A percentile compares a stretch with the other conserved stretches of the same genome.
Conservation (phyloP, 2,888 invertebrate species). For the Athrips mouffetella region DNA sequence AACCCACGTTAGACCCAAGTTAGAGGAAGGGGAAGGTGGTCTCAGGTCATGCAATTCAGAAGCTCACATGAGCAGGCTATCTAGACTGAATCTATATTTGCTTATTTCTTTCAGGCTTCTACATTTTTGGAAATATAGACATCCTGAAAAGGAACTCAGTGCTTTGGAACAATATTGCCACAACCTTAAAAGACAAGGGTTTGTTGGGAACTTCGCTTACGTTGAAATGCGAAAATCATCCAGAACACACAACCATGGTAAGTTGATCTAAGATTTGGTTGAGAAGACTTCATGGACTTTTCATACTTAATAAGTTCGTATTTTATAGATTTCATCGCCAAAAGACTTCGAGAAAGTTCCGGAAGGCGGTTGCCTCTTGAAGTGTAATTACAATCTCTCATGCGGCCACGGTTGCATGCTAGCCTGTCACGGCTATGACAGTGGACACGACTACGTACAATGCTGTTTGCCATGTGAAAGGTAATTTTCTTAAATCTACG, state of each 20-base stretch:
- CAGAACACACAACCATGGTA: conserved; percentile 53
- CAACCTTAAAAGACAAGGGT: conserved; percentile 56
- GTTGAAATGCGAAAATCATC: conserved; percentile 74
- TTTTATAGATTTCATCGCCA: conserved; percentile 38
- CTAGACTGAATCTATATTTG: too few species aligned
- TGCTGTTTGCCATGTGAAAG: conserved; percentile 73
- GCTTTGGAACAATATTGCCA: conserved; percentile 76
- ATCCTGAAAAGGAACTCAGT: conserved; percentile 65
- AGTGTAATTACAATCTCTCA: conserved; percentile 67
- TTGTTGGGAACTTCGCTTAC: conserved; percentile 61
- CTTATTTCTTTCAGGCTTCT: conserved; percentile 73
- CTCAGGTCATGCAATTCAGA: too few species aligned
- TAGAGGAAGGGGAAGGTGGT: too few species aligned
- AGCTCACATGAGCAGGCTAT: too few species aligned
- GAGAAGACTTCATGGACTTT: too few species aligned
- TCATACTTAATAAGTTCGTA: too few species aligned
- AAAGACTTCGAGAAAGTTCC: conserved; percentile 69
- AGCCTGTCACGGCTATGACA: conserved; percentile 80
- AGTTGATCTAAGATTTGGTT: too few species aligned
- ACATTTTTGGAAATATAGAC: conserved; percentile 82
- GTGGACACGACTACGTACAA: conserved; percentile 62
- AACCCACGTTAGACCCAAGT: too few species aligned
- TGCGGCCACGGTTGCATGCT: conserved; percentile 82
- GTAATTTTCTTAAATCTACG: too few species aligned
- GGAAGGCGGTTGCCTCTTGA: conserved; percentile 80